phyloP scores from a whole-genome alignment of 2,113 vertebrate genomes.

The Rynchops niger region DNA sequence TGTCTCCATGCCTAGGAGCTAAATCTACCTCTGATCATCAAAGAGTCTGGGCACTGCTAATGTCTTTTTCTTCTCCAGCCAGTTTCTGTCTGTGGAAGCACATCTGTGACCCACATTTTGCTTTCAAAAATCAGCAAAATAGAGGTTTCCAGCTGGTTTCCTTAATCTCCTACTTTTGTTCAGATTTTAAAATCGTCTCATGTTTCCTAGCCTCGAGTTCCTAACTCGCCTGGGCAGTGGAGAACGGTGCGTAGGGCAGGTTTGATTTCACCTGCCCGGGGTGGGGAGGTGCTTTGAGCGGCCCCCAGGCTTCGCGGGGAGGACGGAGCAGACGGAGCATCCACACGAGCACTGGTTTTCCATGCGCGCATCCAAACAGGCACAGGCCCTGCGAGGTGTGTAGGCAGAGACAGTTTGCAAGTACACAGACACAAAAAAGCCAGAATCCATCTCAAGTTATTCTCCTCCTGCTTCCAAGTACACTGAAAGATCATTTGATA shows the following conservation, averaged over 20 bases:
- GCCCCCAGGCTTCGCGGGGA: neutral
- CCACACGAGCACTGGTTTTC: neutral
- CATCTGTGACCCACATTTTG: slow-evolving; percentile 66
- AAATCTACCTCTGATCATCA: slow-evolving; percentile 64
- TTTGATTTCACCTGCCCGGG: neutral
- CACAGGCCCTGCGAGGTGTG: slow-evolving; percentile 5
- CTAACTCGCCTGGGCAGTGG: neutral
- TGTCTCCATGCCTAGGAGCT: slow-evolving; percentile 33
- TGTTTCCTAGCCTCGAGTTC: neutral
- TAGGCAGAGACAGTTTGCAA: slow-evolving; percentile 51
- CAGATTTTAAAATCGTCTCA: neutral
- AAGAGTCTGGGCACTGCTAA: slow-evolving; percentile 32
- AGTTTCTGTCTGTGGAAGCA: slow-evolving; percentile 28
- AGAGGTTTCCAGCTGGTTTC: slow-evolving; percentile 61
- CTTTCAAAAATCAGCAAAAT: slow-evolving; percentile 46
- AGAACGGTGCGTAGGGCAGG: neutral
- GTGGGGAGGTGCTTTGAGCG: neutral
- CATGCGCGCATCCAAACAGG: neutral
- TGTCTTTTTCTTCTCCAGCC: slow-evolving; percentile 55
- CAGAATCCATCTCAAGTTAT: slow-evolving; percentile 17
- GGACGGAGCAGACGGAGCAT: neutral
- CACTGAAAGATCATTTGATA: slow-evolving; percentile 22
- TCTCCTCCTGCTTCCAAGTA: slow-evolving; percentile 46
- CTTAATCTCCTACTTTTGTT: slow-evolving; percentile 53
- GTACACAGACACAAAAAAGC: slow-evolving; percentile 40